Conservation (phyloP, 2,888 invertebrate genomes). For the Podabrus alpinus region DNA sequence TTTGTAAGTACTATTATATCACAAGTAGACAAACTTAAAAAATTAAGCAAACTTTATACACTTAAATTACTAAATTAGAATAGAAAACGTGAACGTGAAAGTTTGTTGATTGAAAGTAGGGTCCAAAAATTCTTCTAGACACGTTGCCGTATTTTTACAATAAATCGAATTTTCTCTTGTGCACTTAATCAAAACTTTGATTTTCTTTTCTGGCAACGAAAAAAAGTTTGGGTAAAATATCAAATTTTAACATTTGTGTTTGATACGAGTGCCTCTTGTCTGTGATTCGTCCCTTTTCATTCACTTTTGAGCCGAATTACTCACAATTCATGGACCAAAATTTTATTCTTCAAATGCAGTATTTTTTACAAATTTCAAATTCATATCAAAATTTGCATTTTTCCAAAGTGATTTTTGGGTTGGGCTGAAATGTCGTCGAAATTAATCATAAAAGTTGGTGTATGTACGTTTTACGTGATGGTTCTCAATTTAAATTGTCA, state of each 20-base stretch:
- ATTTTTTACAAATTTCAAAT: neutral
- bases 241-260: slow-evolving; percentile 11
- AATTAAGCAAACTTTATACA: slow-evolving; percentile 10
- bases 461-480: neutral
- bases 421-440: neutral
- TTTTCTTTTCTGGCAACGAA: neutral
- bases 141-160: neutral
- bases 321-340: slow-evolving; percentile 35
- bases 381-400: neutral
- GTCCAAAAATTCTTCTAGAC: slow-evolving; percentile 23
- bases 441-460: neutral
- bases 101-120: slow-evolving; percentile 26
- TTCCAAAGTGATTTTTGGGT: neutral
- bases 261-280: slow-evolving; percentile 51
- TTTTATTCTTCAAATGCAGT: neutral
- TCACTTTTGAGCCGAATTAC: slow-evolving; percentile 40
- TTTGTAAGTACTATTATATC: slow-evolving; percentile 18
- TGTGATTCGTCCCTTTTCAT: slow-evolving; percentile 50
- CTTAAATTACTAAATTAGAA: neutral
- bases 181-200: neutral
- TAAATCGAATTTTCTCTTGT: neutral
- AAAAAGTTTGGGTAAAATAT: neutral
- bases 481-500: neutral
- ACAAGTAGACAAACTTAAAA: neutral
- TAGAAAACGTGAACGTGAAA: slow-evolving; percentile 2